Base-by-base conservation (phyloP, 2,113 vertebrate genomes). In the Aldabrachelys gigantea region DNA sequence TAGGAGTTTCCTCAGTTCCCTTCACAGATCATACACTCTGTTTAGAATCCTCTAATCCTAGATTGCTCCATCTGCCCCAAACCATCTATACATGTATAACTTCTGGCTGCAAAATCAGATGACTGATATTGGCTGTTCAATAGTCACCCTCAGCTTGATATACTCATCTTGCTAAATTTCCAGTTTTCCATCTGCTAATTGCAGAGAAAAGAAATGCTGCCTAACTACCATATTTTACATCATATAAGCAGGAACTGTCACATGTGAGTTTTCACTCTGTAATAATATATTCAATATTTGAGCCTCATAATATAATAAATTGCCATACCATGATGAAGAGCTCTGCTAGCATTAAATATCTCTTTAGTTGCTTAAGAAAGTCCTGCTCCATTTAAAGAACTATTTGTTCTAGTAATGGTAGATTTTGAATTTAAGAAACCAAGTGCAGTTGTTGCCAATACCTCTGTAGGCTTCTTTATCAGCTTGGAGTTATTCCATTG, bases 341-440 rank as follows among this genome's bases (percentile, higher is more conserved):
- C 13, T 2, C 0, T 50, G 16, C 24, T 44, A 52, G 8, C 31
- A 11, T 8, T 49, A 2, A n/a, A 78, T 4, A 27, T 72, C 24
- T 47, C 62, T 75, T 80, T 41, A 88, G 16, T 41, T 91, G 19
- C 62, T 41, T 52, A 13, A 83, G 13, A 50, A 56, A 87, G 25
- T 29, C 52, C 3, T 5, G 1, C 0, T 17, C 8, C 84, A 81
- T 29, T 82, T 89, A 47, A 8, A 59, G 82, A 69, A 10, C 5
- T 83, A 0, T 62, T 1, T 35, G 44, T 10, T 83, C 44, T 29
- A 90, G 4, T 49, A 87, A n/a, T 25, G 65, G 41, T 0, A 35
- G 54, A 75, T 47, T 22, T 14, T 82, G 16, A 7, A 8, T 59
- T 41, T 76, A 1, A 82, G 57, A 52, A 53, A 52, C 21, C 19